Base-by-base conservation (phyloP, 1,140 invertebrate genomes). In the Cotesia glomerata region DNA sequence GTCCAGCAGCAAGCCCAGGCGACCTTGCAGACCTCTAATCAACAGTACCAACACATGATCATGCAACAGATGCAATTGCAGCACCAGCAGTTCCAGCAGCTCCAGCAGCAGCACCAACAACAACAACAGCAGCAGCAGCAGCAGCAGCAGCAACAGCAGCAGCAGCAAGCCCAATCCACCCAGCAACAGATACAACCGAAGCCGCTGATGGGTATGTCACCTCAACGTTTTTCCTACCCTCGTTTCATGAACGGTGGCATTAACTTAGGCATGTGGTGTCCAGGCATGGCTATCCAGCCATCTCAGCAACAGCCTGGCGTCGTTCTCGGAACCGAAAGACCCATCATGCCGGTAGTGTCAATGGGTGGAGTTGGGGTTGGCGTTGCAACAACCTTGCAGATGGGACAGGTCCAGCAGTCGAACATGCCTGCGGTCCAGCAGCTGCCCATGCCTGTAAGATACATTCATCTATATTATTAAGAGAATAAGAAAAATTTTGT, bases 331-430 rank as follows among this genome's bases (percentile, higher is more conserved):
- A 85, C 85, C 16, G 88, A 89, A 34, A 78, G 88, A 54, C 88
- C 87, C 0, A 89, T 90, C 13, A 89, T 89, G 88, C 88, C 89
- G 5, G 88, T 90, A 3, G 89, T 89, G 7, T 89, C 89, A 0
- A 89, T 90, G 82, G 79, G 82, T 16, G 80, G 82, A 34, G 82
- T 84, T 61, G 81, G 81, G 4, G 80, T 81, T 69, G 78, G 77
- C 5, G 79, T 83, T 5, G 81, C 84, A 78, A 74, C 81, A 5
- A 68, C 83, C 0, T 80, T 82, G 58, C 81, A 84, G 67, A 85
- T 83, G 78, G 87, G 83, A 74, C 86, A 87, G 78, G 83, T 87
- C 0, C 85, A 85, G 62, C 87, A 87, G 72, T 75, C 82, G 8
- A 77, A 81, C 1, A 83, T 88, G 77, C 79, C 88, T 76, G 80